These are phyloP conservation scores for Noctua fimbriata DNA, from an alignment of 2,888 invertebrate genomes.

Conservation along the genomic window DNA sequence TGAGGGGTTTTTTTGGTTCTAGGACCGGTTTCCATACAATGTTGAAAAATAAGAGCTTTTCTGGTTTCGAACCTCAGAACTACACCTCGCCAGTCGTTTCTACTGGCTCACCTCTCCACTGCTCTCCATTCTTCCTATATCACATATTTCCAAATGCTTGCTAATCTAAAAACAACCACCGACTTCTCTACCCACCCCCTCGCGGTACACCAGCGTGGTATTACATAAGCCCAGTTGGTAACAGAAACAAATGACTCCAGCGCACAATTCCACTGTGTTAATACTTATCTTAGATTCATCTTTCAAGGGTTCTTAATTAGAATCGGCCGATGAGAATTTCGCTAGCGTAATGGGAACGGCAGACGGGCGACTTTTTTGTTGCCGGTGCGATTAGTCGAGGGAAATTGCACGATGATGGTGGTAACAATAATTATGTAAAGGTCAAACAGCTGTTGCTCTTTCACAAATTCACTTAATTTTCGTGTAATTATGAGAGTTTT, in stretches of 20 bases:
- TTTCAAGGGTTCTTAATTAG: conserved; percentile 86
- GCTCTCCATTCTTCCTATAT: too few species aligned
- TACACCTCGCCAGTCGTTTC: not conserved
- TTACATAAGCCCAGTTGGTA: conserved; percentile 32
- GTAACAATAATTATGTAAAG: not conserved
- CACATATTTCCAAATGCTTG: not conserved
- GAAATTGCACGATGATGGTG: not conserved
- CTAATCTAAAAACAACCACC: not conserved
- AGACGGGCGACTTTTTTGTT: conserved; percentile 64
- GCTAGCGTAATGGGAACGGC: conserved; percentile 41
- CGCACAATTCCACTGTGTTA: conserved; percentile 72
- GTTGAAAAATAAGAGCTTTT: not conserved
- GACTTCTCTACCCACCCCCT: not conserved
- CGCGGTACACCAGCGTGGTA: conserved; percentile 7
- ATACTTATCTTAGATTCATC: conserved; percentile 85
- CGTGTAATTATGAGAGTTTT: not conserved
- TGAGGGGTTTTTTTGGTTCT: too few species aligned
- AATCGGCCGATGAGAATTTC: conserved; percentile 77
- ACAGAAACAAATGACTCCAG: conserved; percentile 68
- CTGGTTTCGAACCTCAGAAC: too few species aligned
- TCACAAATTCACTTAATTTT: not conserved
- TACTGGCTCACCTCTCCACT: not conserved
- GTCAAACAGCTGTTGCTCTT: not conserved
- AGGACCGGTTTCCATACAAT: too few species aligned
- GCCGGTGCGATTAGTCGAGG: not conserved